Percentiles rank a stretch among this genome's conserved stretches.
Conservation (phyloP, 2,113 vertebrate genomes). For the Syngnathus floridae region DNA sequence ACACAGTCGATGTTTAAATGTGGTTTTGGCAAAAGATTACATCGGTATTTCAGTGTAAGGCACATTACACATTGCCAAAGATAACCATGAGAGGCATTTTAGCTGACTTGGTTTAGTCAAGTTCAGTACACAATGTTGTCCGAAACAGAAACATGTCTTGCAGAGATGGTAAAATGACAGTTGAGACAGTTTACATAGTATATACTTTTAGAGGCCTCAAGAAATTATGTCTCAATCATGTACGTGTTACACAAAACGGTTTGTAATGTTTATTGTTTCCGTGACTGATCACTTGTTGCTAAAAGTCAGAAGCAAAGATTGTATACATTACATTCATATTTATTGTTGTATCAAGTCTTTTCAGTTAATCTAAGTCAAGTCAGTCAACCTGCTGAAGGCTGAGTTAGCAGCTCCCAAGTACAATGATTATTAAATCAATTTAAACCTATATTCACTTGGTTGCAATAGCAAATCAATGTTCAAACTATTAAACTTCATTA, state of each 20-base stretch:
- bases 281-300: constrained; percentile 1
- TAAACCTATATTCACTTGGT: no score
- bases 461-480: not conserved
- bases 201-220: not conserved
- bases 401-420: not conserved
- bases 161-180: not conserved
- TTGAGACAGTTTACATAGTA: not conserved
- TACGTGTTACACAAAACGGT: not conserved
- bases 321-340: not conserved
- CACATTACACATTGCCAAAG: not conserved
- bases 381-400: not conserved
- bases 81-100: not conserved
- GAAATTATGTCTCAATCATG: not conserved
- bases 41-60: not conserved
- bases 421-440: no score
- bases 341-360: not conserved
- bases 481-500: no score
- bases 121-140: not conserved
- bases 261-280: not conserved
- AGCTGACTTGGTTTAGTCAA: not conserved
- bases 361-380: not conserved
- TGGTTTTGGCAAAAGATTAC: constrained; percentile 8
- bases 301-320: not conserved
- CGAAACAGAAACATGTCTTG: not conserved
- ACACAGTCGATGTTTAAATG: constrained; percentile 20